Conservation (phyloP, 2,888 invertebrate species). For the Tiliacea citrago region DNA sequence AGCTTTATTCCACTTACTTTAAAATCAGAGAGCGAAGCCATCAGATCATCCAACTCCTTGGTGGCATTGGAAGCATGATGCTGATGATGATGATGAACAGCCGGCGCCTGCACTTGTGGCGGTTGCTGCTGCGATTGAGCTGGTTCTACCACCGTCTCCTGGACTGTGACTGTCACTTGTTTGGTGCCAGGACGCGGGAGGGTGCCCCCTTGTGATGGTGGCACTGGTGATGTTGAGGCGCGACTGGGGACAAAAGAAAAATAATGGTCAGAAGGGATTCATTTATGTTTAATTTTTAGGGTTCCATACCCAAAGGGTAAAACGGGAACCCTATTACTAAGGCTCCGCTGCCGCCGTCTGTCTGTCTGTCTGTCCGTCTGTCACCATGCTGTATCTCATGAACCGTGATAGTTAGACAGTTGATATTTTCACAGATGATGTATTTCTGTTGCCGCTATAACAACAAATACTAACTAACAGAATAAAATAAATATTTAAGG, state of each 20-base stretch:
- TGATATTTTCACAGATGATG: too few species aligned
- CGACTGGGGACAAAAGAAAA: slow-evolving; percentile 72
- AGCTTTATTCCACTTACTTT: slow-evolving; percentile 91
- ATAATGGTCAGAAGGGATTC: neutral
- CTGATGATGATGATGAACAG: slow-evolving; percentile 80
- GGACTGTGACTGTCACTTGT: slow-evolving; percentile 90
- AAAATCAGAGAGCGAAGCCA: slow-evolving; percentile 98
- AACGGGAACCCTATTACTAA: too few species aligned
- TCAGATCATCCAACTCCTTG: slow-evolving; percentile 98
- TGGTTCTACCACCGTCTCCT: slow-evolving; percentile 89
- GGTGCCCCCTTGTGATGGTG: slow-evolving; percentile 77
- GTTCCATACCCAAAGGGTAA: too few species aligned
- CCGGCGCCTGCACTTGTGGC: slow-evolving; percentile 74
- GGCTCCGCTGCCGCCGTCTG: too few species aligned
- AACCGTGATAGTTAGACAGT: too few species aligned
- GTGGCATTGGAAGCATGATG: slow-evolving; percentile 96
- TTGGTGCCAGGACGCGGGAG: slow-evolving; percentile 90
- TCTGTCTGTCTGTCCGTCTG: too few species aligned
- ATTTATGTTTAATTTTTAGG: neutral
- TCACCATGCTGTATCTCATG: too few species aligned
- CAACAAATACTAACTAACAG: too few species aligned
- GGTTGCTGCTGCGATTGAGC: slow-evolving; percentile 83
- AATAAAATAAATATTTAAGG: too few species aligned
- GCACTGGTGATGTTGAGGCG: slow-evolving; percentile 81
- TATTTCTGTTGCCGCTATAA: too few species aligned